A percentile compares a stretch with the other conserved stretches of the same genome.
Evolutionary conservation across 1,140 invertebrate genomes (phyloP).

Genomic region (Macrosteles quadrilineatus): DNA sequence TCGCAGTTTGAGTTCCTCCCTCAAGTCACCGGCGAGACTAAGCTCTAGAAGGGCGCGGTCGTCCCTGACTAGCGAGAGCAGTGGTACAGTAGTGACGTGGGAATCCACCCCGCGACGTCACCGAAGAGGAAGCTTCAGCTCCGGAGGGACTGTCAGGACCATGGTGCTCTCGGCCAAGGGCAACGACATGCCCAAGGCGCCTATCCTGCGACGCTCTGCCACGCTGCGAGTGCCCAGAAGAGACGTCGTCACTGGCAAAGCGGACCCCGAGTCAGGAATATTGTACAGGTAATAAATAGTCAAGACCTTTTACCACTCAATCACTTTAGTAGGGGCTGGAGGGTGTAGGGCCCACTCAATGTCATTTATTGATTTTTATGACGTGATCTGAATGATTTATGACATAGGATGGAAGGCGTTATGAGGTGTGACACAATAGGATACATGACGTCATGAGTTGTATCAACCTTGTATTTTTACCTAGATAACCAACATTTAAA

Average conservation of each 20-base stretch:
- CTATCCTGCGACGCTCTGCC: constrained; percentile 56
- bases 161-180: constrained; percentile 18
- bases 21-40: constrained; percentile 5
- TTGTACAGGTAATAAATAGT: constrained; percentile 16
- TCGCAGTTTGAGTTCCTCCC: constrained; percentile 12
- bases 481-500: too few relatives aligned
- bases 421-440: too few relatives aligned
- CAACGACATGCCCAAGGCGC: constrained; percentile 27
- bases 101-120: constrained; percentile 29
- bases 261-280: background rate
- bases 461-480: too few relatives aligned
- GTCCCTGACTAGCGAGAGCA: constrained; percentile 27
- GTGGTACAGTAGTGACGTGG: constrained; percentile 36
- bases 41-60: background rate
- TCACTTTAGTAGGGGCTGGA: too few relatives aligned
- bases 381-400: too few relatives aligned
- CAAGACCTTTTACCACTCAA: too few relatives aligned
- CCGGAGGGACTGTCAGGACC: constrained; percentile 34
- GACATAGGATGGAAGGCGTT: too few relatives aligned
- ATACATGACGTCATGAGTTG: too few relatives aligned
- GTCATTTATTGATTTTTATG: too few relatives aligned
- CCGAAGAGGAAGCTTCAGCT: constrained; percentile 35
- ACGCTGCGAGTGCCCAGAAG: constrained; percentile 49
- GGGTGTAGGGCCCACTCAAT: too few relatives aligned
- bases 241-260: background rate